Evolutionary conservation across 2,888 invertebrate species (phyloP), one percentile per base, ranked within the genome.

Genomic region (Leptothorax acervorum): DNA sequence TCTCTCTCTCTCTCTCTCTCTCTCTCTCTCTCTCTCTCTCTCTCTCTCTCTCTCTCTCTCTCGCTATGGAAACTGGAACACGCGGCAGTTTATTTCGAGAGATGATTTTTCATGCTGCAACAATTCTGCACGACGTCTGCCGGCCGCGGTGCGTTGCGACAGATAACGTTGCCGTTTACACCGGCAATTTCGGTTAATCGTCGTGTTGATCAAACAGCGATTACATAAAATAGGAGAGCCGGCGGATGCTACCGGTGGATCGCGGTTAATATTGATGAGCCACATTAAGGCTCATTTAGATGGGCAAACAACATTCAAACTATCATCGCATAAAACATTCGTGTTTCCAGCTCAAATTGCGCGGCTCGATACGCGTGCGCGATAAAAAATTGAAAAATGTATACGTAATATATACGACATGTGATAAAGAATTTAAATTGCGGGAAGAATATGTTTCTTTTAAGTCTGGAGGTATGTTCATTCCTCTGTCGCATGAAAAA

Each of bases 1-100:
- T 82, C 55, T 39, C 74, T 82, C 55, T 39, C 74, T 82, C 55
- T 39, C 74, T 82, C 55, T 39, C 74, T 82, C 55, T 39, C 74
- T 82, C 55, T 39, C 74, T 82, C 55, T 35, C 82, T 68, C 78
- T 39, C 74, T 82, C 55, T 39, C 74, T 82, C 55, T 39, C 74
- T 82, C 55, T 39, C 74, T 82, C 55, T 39, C 74, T 82, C 55
- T 39, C 74, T 82, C 55, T 35, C 82, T 68, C 78, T 39, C 74
- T 82, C 55, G 31, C 18, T 15, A n/a, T n/a, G 62, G 35, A 39
- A 55, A 76, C 42, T 12, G 45, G 31, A 42, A 45, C n/a, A 57
- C 65, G 35, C 39, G 12, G 39, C 15, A 18, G 66, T 39, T 68
- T 55, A 55, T 48, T 57, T 65, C 66, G 76, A 82, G 76, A 42